Conservation (phyloP, 2,888 invertebrate genomes). For the Galeruca laticollis region DNA sequence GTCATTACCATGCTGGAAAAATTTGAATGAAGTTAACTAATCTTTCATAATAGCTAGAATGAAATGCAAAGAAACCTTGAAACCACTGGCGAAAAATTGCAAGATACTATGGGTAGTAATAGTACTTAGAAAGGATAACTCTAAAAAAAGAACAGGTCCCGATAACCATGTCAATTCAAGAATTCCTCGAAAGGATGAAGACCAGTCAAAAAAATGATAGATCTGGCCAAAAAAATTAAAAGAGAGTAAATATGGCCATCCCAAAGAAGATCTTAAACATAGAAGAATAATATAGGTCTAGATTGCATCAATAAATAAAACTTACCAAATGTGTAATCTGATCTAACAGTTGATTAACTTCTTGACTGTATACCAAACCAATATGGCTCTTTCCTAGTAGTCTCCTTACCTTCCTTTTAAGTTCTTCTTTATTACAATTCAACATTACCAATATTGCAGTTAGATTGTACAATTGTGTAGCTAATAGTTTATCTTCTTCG, state of each 20-base stretch:
- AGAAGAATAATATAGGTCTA: neutral
- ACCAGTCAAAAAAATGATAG: too few species aligned
- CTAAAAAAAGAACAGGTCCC: too few species aligned
- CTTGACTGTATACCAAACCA: slow-evolving; percentile 96
- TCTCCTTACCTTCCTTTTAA: slow-evolving; percentile 88
- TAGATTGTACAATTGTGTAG: slow-evolving; percentile 95
- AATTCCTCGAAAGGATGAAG: too few species aligned
- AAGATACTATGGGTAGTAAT: too few species aligned
- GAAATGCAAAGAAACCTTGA: too few species aligned
- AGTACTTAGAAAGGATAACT: too few species aligned
- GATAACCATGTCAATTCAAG: too few species aligned
- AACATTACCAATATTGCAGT: slow-evolving; percentile 96
- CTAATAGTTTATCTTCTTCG: slow-evolving; percentile 95
- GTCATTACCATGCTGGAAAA: slow-evolving; percentile 92
- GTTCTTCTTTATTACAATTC: slow-evolving; percentile 84
- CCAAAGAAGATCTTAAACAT: neutral
- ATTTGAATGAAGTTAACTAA: slow-evolving; percentile 23
- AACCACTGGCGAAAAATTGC: too few species aligned
- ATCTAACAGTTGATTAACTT: slow-evolving; percentile 96
- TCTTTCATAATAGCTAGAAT: too few species aligned
- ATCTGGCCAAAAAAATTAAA: too few species aligned
- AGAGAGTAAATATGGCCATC: too few species aligned
- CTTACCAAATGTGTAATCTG: slow-evolving; percentile 93
- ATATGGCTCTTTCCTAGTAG: slow-evolving; percentile 98
- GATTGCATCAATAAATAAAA: slow-evolving; percentile 43